Evolutionary conservation across 1,140 invertebrate species (phyloP).

Genomic region (Leptinotarsa texana): DNA sequence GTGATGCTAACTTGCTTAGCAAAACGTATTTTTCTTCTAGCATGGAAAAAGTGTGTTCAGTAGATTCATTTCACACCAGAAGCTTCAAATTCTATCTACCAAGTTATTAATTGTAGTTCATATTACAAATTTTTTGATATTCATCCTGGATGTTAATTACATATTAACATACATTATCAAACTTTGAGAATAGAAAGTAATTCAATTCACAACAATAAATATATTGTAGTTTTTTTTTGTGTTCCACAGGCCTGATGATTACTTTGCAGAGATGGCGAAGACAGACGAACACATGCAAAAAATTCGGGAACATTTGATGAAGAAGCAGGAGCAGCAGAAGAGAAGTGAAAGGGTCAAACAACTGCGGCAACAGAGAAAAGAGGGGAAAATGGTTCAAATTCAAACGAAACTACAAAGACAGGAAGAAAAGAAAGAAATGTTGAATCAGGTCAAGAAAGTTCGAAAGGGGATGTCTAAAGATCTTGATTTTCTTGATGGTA

Average conservation of each 20-base stretch:
- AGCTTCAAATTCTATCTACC: too few species aligned
- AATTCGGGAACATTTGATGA: conserved; percentile 80
- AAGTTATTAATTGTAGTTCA: too few species aligned
- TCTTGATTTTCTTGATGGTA: conserved; percentile 83
- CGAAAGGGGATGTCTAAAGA: conserved; percentile 79
- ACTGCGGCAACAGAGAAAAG: conserved; percentile 87
- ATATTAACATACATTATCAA: too few species aligned
- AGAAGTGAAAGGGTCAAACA: conserved; percentile 88
- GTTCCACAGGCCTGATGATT: conserved; percentile 82
- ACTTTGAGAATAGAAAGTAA: too few species aligned
- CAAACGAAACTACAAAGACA: conserved; percentile 81
- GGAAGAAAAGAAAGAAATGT: conserved; percentile 75
- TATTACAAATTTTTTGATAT: too few species aligned
- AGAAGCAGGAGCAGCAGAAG: conserved; percentile 82
- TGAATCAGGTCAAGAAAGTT: conserved; percentile 85
- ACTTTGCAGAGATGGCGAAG: conserved; percentile 99
- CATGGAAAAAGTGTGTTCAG: too few species aligned
- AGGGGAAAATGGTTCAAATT: conserved; percentile 83
- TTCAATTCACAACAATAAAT: too few species aligned
- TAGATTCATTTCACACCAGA: too few species aligned
- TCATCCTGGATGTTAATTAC: too few species aligned
- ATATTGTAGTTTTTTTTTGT: background rate
- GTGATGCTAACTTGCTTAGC: too few species aligned
- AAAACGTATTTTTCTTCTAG: too few species aligned
- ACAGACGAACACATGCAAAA: conserved; percentile 97